Percentiles rank a stretch among this genome's conserved stretches.
Conservation (phyloP, 2,113 vertebrate genomes). For the Pipa parva region DNA sequence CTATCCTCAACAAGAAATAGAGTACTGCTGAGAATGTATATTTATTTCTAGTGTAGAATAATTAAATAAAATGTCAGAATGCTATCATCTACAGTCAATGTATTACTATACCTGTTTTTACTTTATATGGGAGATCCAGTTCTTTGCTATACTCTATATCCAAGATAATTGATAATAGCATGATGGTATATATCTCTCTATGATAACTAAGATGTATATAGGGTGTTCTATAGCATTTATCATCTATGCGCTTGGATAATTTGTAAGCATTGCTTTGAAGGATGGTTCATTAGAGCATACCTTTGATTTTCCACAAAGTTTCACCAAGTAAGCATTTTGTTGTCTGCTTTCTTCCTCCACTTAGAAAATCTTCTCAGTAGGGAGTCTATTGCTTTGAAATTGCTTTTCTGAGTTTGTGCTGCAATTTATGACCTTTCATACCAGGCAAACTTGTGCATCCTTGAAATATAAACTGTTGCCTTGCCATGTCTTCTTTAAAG, state of each 20-base stretch:
- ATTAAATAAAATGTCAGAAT: too few relatives aligned
- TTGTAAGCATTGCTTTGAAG: background rate
- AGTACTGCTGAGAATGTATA: too few relatives aligned
- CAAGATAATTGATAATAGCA: too few relatives aligned
- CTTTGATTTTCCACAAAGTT: constrained; percentile 11
- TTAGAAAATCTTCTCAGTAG: constrained; percentile 23
- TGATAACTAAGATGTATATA: too few relatives aligned
- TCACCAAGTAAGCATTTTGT: constrained; percentile 15
- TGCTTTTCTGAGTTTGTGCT: constrained; percentile 23
- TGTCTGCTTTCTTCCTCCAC: constrained; percentile 4
- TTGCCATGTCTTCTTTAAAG: constrained; percentile 7
- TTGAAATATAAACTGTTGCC: constrained; percentile 18
- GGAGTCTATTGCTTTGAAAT: constrained; percentile 34
- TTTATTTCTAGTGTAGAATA: too few relatives aligned
- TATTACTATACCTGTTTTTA: too few relatives aligned
- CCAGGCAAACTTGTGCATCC: constrained; percentile 11
- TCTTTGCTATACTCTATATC: too few relatives aligned
- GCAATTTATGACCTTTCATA: constrained; percentile 38
- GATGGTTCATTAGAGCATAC: background rate
- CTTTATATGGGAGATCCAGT: too few relatives aligned
- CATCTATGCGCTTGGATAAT: background rate
- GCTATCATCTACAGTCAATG: too few relatives aligned
- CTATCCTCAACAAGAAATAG: too few relatives aligned
- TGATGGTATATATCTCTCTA: too few relatives aligned
- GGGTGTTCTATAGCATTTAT: background rate